These are phyloP conservation scores for Heliconius ethilla DNA, from an alignment of 2,888 invertebrate genomes.

Conservation along the genomic window DNA sequence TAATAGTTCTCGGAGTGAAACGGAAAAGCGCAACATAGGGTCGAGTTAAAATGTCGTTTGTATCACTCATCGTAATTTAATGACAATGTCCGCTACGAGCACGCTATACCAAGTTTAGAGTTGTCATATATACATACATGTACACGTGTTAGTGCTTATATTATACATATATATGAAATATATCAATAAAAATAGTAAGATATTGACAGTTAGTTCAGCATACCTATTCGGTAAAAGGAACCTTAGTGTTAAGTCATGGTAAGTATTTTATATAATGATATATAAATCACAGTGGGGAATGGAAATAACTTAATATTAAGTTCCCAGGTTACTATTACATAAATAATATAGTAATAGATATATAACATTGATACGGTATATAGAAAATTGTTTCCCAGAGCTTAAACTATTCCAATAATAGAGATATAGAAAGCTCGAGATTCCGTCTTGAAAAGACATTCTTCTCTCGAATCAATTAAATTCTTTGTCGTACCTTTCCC, in stretches of 20 bases:
- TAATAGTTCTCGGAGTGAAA: slow-evolving; percentile 37
- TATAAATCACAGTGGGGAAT: no score
- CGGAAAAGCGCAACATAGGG: slow-evolving; percentile 38
- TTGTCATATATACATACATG: not conserved
- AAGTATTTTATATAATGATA: no score
- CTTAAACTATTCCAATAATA: slow-evolving; percentile 46
- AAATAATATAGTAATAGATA: not conserved
- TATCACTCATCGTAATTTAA: slow-evolving; percentile 51
- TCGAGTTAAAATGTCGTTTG: slow-evolving; percentile 64
- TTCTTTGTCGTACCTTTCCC: slow-evolving; percentile 67
- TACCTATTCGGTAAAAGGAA: no score
- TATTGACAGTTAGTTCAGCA: no score
- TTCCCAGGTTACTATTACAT: no score
- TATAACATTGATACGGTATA: slow-evolving; percentile 30
- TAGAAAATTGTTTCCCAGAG: slow-evolving; percentile 40
- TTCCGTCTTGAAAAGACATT: slow-evolving; percentile 57
- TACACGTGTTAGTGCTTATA: no score
- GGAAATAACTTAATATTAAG: no score
- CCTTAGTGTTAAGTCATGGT: no score
- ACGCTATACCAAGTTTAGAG: slow-evolving; percentile 24
- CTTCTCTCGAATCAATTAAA: slow-evolving; percentile 72
- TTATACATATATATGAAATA: no score
- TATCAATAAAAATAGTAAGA: no score
- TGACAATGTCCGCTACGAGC: slow-evolving; percentile 34
- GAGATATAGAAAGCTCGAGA: slow-evolving; percentile 44